Percentiles rank a stretch among this genome's conserved stretches.
These are phyloP conservation scores for Drosophila picticornis DNA, from an alignment of 2,888 invertebrate species.

Conservation along the genomic window DNA sequence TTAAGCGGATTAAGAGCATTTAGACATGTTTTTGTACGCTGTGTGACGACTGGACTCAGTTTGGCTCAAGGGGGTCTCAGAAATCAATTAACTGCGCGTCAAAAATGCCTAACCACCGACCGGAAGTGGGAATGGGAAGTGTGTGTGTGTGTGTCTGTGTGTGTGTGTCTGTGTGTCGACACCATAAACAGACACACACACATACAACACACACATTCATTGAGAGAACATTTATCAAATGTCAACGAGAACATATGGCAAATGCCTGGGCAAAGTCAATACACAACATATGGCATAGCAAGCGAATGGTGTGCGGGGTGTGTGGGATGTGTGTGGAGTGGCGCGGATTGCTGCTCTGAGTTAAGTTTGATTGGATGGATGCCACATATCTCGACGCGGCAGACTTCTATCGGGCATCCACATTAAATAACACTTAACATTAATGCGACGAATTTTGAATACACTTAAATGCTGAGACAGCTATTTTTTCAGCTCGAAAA, in stretches of 20 bases:
- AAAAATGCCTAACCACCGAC: conserved; percentile 51
- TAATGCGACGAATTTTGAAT: not conserved
- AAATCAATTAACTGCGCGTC: conserved; percentile 78
- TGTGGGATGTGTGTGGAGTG: not conserved
- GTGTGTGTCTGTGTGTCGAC: conserved; percentile 7
- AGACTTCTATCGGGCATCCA: conserved; percentile 4
- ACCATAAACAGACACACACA: not conserved
- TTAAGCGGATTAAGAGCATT: not conserved
- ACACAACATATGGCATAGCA: conserved; percentile 55
- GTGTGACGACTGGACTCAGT: conserved; percentile 39
- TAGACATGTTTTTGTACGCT: conserved; percentile 44
- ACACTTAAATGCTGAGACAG: not conserved
- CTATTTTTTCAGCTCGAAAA: not conserved
- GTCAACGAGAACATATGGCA: conserved; percentile 71
- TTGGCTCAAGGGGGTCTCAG: conserved; percentile 50
- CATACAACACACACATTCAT: conserved; percentile 1
- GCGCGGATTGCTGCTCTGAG: not conserved
- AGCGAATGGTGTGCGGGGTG: conserved; percentile 1
- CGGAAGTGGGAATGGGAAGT: conserved; percentile 52
- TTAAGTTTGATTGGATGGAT: no score
- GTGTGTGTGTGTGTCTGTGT: conserved; percentile 7
- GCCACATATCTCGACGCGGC: conserved; percentile 10
- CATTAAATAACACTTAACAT: not conserved
- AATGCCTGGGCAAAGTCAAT: conserved; percentile 48
- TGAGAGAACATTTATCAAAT: conserved; percentile 69